These are phyloP conservation scores for Vicugna pacos DNA, from an alignment of 2,113 vertebrate genomes.

Conservation along the genomic window DNA sequence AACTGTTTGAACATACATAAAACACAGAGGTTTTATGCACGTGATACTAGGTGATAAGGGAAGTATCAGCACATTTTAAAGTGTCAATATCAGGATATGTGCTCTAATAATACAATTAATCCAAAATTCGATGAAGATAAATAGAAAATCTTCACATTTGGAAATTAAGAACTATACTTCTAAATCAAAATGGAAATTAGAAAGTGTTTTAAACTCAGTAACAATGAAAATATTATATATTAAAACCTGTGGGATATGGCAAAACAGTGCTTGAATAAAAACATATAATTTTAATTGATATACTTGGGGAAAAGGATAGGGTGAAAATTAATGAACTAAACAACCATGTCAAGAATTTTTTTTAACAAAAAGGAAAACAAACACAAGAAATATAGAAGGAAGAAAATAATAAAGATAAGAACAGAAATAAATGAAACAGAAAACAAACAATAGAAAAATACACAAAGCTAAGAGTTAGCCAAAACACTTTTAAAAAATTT, in stretches of 20 bases:
- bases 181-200: not conserved
- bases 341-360: not conserved
- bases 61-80: not conserved
- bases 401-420: not conserved
- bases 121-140: not conserved
- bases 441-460: not conserved
- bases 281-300: not conserved
- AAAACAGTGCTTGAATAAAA: not conserved
- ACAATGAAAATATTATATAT: not conserved
- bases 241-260: not conserved
- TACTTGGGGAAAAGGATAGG: not conserved
- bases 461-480: not conserved
- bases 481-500: not conserved
- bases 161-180: not conserved
- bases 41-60: not conserved
- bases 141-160: not conserved
- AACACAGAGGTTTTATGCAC: not conserved
- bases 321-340: slow-evolving; percentile 1
- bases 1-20: not conserved
- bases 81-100: not conserved
- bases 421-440: not conserved
- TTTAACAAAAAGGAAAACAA: not conserved
- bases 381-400: not conserved
- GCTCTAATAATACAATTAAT: not conserved
- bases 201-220: not conserved